Evolutionary conservation across 2,113 vertebrate genomes (phyloP).

Genomic region (Raja brachyura): DNA sequence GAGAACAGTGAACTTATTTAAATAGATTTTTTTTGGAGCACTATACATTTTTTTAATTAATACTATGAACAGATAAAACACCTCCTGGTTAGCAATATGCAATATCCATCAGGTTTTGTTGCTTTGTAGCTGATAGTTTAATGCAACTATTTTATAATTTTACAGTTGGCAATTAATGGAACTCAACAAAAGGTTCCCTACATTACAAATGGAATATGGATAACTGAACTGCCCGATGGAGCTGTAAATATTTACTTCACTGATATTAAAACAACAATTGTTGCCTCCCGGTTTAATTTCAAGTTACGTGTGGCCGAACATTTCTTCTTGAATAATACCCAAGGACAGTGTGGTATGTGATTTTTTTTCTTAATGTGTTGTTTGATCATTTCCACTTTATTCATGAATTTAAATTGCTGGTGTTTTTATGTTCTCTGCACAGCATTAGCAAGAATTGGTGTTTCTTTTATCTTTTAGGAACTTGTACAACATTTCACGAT

Average conservation of each 20-base stretch:
- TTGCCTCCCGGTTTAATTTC: background rate
- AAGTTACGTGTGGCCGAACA: background rate
- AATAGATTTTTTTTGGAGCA: background rate
- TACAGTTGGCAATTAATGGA: slow-evolving; percentile 7
- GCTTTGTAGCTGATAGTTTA: background rate
- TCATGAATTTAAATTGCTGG: background rate
- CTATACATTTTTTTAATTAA: background rate
- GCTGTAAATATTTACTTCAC: background rate
- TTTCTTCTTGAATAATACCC: slow-evolving; percentile 29
- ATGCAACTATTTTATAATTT: background rate
- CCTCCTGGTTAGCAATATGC: background rate
- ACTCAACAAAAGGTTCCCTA: background rate
- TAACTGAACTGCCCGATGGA: background rate
- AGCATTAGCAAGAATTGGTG: background rate
- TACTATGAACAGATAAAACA: background rate
- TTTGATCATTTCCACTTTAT: background rate
- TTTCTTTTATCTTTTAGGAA: background rate
- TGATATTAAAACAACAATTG: slow-evolving; percentile 19
- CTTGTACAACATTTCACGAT: background rate
- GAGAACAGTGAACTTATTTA: background rate
- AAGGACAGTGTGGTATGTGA: slow-evolving; percentile 39
- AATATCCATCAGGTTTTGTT: background rate
- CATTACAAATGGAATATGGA: background rate
- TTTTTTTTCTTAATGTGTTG: background rate
- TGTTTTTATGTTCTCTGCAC: background rate